A percentile compares a stretch with the other conserved stretches of the same genome.
phyloP scores from a whole-genome alignment of 2,888 invertebrate species.

The Volucella inanis region DNA sequence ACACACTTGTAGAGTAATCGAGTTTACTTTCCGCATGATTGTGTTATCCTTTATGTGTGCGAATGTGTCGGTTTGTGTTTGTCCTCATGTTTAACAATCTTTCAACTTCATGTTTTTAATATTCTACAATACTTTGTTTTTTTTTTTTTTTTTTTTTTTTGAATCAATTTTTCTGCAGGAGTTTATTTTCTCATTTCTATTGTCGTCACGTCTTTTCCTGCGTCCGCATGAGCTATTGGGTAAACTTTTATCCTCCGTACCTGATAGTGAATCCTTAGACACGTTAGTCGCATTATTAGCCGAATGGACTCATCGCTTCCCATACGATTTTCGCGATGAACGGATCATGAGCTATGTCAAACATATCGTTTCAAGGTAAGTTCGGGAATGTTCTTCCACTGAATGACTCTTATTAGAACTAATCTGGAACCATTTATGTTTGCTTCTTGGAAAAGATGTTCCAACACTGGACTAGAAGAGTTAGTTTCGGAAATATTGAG shows the following conservation, averaged over 20 bases:
- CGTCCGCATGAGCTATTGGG: slow-evolving; percentile 83
- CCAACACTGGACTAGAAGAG: slow-evolving; percentile 82
- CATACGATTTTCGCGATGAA: slow-evolving; percentile 83
- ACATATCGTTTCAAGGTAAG: slow-evolving; percentile 83
- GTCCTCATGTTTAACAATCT: slow-evolving; percentile 26
- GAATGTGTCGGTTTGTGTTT: neutral
- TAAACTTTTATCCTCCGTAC: slow-evolving; percentile 82
- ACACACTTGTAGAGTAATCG: slow-evolving; percentile 51
- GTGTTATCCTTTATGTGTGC: neutral
- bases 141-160: slow-evolving; percentile 42
- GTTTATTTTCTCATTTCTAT: slow-evolving; percentile 83
- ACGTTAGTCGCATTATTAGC: slow-evolving; percentile 82
- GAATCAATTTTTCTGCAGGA: slow-evolving; percentile 78
- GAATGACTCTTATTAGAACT: neutral
- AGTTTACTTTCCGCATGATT: slow-evolving; percentile 49
- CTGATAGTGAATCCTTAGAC: slow-evolving; percentile 82
- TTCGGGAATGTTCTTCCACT: slow-evolving; percentile 12
- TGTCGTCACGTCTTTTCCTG: slow-evolving; percentile 83
- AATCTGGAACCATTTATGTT: slow-evolving; percentile 12
- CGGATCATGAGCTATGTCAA: slow-evolving; percentile 83
- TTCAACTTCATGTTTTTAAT: slow-evolving; percentile 23
- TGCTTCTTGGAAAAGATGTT: slow-evolving; percentile 79
- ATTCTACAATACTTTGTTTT: slow-evolving; percentile 82
- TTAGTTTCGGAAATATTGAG: slow-evolving; percentile 83
- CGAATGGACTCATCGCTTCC: slow-evolving; percentile 83